Conservation (phyloP, 64 coral and sea anemone species). For the Montipora efflorescens region DNA sequence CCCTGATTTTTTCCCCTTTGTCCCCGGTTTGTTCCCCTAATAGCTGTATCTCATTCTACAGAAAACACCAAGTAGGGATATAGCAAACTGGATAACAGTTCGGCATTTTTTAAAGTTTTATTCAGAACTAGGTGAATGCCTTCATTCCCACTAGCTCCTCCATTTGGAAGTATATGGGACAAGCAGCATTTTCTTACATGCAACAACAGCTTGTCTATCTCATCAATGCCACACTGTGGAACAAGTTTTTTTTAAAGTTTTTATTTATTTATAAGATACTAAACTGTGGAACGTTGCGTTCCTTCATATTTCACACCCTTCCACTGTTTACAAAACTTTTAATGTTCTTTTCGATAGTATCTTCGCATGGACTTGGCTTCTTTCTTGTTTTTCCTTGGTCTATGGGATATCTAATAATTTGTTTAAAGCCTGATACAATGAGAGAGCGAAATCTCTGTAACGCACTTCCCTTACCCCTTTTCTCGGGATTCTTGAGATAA, state of each 20-base stretch:
- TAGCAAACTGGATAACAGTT: slow-evolving; percentile 59
- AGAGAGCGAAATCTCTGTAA: no score
- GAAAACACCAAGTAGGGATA: slow-evolving; percentile 47
- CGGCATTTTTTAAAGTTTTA: slow-evolving; percentile 55
- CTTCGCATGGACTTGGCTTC: slow-evolving; percentile 38
- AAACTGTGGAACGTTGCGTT: background rate
- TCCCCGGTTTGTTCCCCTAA: slow-evolving; percentile 15
- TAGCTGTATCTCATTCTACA: slow-evolving; percentile 65
- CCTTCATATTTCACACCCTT: slow-evolving; percentile 62
- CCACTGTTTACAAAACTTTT: slow-evolving; percentile 29
- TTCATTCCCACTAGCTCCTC: slow-evolving; percentile 58
- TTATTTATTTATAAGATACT: no score
- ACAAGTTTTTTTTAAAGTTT: background rate
- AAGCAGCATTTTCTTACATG: slow-evolving; percentile 73
- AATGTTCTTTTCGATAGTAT: slow-evolving; percentile 44
- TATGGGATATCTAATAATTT: no score
- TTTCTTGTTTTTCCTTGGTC: background rate
- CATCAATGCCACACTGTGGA: slow-evolving; percentile 45
- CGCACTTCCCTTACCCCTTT: no score
- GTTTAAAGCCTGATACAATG: no score
- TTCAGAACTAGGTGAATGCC: slow-evolving; percentile 61
- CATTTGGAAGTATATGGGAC: slow-evolving; percentile 52
- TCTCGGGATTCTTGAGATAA: no score
- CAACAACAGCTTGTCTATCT: slow-evolving; percentile 59
- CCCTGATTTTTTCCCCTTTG: slow-evolving; percentile 32